Evolutionary conservation across 2,113 vertebrate species (phyloP).

Genomic region (Bombycilla garrulus): DNA sequence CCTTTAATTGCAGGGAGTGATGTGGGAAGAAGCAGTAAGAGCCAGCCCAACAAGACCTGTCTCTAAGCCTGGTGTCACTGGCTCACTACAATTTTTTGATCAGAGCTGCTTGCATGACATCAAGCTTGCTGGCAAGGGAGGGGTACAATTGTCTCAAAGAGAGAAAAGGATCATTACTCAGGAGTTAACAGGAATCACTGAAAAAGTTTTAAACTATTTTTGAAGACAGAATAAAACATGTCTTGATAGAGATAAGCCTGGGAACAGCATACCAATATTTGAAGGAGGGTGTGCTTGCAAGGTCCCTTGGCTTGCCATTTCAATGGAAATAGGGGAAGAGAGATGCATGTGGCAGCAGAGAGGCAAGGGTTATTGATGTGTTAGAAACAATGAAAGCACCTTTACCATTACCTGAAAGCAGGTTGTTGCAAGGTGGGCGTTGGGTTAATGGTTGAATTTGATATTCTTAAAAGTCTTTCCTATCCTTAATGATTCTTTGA

Average conservation of each 20-base stretch:
- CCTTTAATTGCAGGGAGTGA: neutral
- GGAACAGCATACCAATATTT: neutral
- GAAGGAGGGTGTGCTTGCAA: neutral
- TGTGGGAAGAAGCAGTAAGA: neutral
- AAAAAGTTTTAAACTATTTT: neutral
- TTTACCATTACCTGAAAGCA: neutral
- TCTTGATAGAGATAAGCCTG: too few species aligned
- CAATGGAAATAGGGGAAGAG: neutral
- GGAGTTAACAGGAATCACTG: neutral
- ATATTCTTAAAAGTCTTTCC: neutral
- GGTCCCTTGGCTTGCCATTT: neutral
- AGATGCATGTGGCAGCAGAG: neutral
- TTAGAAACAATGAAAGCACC: neutral
- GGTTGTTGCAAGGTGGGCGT: too few species aligned
- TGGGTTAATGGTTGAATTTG: accelerated
- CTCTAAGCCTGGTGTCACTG: neutral
- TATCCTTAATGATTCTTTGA: neutral
- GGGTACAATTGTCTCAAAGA: neutral
- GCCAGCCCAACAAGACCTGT: neutral
- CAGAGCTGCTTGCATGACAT: neutral
- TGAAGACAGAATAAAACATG: neutral
- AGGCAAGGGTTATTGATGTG: neutral
- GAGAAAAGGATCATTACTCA: neutral
- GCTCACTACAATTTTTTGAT: neutral
- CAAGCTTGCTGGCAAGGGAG: neutral